Evolutionary conservation across 1,140 invertebrate genomes (phyloP).

Genomic region (Choristoneura fumiferana): DNA sequence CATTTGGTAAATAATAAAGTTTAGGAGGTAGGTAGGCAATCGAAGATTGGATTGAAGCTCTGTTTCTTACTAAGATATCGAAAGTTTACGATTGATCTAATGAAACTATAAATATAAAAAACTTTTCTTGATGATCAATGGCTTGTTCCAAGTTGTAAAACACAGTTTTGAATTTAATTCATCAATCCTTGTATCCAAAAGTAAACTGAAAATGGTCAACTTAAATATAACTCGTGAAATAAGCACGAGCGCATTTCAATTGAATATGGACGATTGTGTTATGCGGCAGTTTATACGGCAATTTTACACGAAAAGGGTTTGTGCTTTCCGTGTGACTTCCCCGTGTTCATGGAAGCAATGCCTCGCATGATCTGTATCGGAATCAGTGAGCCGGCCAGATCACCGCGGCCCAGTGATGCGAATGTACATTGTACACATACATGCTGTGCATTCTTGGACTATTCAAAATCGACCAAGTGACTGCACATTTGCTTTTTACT

Average conservation of each 20-base stretch:
- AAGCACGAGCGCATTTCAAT: background rate
- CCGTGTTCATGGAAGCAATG: slow-evolving; percentile 19
- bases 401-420: slow-evolving; percentile 39
- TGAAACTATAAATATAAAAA: too few relatives aligned
- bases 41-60: too few relatives aligned
- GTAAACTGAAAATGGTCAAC: background rate
- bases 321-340: slow-evolving; percentile 28
- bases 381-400: slow-evolving; percentile 36
- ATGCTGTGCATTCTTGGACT: too few relatives aligned
- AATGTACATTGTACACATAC: slow-evolving; percentile 17
- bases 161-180: too few relatives aligned
- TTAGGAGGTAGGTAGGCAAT: too few relatives aligned
- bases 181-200: background rate
- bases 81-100: too few relatives aligned
- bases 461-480: too few relatives aligned
- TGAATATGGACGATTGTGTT: background rate
- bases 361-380: slow-evolving; percentile 5
- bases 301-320: background rate
- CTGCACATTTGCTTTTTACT: too few relatives aligned
- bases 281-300: background rate
- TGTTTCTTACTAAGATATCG: too few relatives aligned
- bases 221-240: background rate
- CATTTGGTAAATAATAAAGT: too few relatives aligned
- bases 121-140: too few relatives aligned
- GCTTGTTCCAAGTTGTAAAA: too few relatives aligned